A percentile compares a stretch with the other conserved stretches of the same genome.
Evolutionary conservation across 1,140 invertebrate genomes (phyloP).

Genomic region (Drosophila takahashii): DNA sequence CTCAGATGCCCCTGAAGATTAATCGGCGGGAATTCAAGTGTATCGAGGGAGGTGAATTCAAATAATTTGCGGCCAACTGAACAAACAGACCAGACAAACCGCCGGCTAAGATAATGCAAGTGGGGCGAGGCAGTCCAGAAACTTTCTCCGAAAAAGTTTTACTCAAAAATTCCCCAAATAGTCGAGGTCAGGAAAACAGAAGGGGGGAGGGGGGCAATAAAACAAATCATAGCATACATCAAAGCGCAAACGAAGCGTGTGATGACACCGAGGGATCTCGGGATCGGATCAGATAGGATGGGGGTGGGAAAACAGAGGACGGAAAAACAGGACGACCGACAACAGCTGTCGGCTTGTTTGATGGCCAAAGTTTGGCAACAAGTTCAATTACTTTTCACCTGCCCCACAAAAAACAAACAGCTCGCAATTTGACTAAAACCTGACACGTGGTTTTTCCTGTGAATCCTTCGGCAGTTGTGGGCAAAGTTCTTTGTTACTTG

Average conservation of each 20-base stretch:
- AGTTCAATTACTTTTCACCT: slow-evolving; percentile 80
- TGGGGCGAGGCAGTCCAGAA: slow-evolving; percentile 10
- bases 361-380: slow-evolving; percentile 71
- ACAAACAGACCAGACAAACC: slow-evolving; percentile 60
- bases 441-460: slow-evolving; percentile 44
- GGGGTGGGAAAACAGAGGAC: background rate
- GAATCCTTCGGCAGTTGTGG: slow-evolving; percentile 13
- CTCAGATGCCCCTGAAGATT: slow-evolving; percentile 54
- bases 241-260: slow-evolving; percentile 65
- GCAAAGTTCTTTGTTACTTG: background rate
- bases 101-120: slow-evolving; percentile 46
- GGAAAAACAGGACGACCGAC: slow-evolving; percentile 30
- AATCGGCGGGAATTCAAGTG: slow-evolving; percentile 53
- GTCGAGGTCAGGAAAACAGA: background rate
- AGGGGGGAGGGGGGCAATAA: slow-evolving; percentile 28
- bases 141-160: slow-evolving; percentile 56
- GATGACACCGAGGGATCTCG: slow-evolving; percentile 6
- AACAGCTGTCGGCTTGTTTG: slow-evolving; percentile 70
- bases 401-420: slow-evolving; percentile 49
- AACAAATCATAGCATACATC: slow-evolving; percentile 72
- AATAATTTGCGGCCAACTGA: slow-evolving; percentile 74
- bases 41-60: slow-evolving; percentile 41
- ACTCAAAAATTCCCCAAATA: slow-evolving; percentile 46
- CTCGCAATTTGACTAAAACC: slow-evolving; percentile 28
- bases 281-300: slow-evolving; percentile 6